Base-by-base conservation (phyloP, 2,888 invertebrate species). In the Phengaris alcon region DNA sequence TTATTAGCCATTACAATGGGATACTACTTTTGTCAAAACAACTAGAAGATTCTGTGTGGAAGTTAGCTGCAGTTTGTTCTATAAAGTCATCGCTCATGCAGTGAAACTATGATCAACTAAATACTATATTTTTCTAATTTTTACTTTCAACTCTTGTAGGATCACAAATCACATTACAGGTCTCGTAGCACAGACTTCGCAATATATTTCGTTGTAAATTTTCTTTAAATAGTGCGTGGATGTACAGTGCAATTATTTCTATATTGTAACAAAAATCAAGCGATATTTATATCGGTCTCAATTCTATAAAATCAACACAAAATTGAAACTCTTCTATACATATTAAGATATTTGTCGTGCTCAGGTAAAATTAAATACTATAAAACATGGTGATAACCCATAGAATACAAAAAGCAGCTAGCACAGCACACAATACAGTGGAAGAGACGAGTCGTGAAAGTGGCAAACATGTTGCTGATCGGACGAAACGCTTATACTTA, bases 331-430 rank as follows among this genome's bases (percentile, higher is more conserved):
- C 74, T 77, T 74, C 75, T 77, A 77, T 74, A 73, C 55, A 72
- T 72, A 74, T 76, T 68, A 75, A 75, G 75, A 77, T 76, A 76
- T 78, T 76, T 75, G 75, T 88, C 87, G 91, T 92, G 91, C 91
- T 89, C 79, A 84, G 89, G 85, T 81, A 89, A 87, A 86, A 83
- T 87, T 84, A 86, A 87, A 89, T 90, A 91, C 88, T 86, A 82
- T 87, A 88, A 87, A 87, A 90, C 87, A 89, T 89, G 89, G 93
- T 93, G 93, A 91, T 90, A 89, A 90, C 88, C 90, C 90, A 90
- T 91, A 92, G 90, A 90, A 64, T 90, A 93, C 93, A 91, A 93
- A 91, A 93, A 93, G 93, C 93, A 93, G 93, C 93, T 93, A 93
- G 91, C 93, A 92, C 90, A 92, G 91, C 93, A 93, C 93, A 92